phyloP scores from a whole-genome alignment of 1,140 invertebrate species.

The Schlechtendalia chinensis region DNA sequence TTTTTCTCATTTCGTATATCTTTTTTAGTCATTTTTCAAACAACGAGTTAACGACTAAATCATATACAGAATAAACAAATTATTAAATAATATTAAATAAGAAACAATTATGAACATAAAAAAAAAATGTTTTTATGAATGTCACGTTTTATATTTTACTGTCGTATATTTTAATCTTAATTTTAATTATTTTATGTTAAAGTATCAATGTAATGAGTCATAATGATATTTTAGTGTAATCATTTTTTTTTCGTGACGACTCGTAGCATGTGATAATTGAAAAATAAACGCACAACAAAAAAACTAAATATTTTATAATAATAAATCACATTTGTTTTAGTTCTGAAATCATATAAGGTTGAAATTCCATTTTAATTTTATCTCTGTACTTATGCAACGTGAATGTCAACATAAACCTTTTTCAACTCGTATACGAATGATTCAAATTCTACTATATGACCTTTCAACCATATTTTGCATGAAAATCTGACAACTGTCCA shows the following conservation, averaged over 20 bases:
- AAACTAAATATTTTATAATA: background rate
- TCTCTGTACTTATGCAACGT: background rate
- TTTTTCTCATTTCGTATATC: no score
- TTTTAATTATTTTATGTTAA: background rate
- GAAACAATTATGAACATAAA: no score
- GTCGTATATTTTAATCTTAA: no score
- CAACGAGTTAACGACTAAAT: no score
- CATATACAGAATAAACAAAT: no score
- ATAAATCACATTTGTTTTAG: background rate
- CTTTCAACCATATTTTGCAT: constrained; percentile 2
- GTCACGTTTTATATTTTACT: no score
- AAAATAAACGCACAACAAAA: background rate
- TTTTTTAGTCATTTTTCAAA: no score
- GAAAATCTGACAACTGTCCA: constrained; percentile 12
- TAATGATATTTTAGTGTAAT: background rate
- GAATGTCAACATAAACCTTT: constrained; percentile 16
- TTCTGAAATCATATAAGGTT: no score
- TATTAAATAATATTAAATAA: no score
- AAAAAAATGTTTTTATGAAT: no score
- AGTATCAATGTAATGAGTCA: background rate
- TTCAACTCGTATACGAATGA: background rate
- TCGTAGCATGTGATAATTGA: background rate
- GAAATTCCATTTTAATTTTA: constrained; percentile 7
- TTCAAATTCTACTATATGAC: background rate
- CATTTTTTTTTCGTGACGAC: background rate